These are phyloP conservation scores for Schlechtendalia chinensis DNA, from an alignment of 1,140 invertebrate genomes.

Conservation along the genomic window DNA sequence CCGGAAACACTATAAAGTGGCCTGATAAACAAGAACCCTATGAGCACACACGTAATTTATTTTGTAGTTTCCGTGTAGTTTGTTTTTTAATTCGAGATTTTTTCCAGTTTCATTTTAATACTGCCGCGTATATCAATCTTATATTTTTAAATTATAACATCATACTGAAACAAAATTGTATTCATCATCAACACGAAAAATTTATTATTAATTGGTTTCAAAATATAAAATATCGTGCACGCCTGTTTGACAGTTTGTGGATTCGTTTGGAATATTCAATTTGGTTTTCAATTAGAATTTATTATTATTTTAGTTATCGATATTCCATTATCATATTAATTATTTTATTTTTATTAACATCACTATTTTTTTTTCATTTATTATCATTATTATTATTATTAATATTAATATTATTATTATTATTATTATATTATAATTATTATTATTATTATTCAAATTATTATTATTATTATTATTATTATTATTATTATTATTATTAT, in stretches of 20 bases:
- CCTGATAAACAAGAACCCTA: constrained; percentile 27
- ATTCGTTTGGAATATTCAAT: not conserved
- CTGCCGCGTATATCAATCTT: not conserved
- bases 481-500: constrained; percentile 8
- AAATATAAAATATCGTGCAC: constrained; percentile 4
- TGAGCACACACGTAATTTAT: constrained; percentile 38
- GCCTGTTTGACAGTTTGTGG: constrained; percentile 3
- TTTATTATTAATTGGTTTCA: not conserved
- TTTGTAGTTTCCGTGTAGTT: constrained; percentile 42
- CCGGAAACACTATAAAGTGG: not conserved
- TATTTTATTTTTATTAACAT: constrained; percentile 14
- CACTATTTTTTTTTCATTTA: constrained; percentile 2
- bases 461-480: constrained; percentile 30
- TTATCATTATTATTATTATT: constrained; percentile 10
- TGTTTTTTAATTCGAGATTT: constrained; percentile 12
- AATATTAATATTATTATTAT: constrained; percentile 23
- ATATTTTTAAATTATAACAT: constrained; percentile 5
- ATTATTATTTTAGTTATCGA: constrained; percentile 31
- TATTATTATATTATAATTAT: constrained; percentile 22
- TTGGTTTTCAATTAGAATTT: constrained; percentile 22
- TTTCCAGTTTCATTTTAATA: constrained; percentile 27
- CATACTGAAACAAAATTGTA: not conserved
- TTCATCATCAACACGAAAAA: constrained; percentile 3
- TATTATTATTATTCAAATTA: too few relatives aligned
- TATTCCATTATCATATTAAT: constrained; percentile 14